These are phyloP conservation scores for Gambusia affinis DNA, from an alignment of 2,113 vertebrate species.

Conservation along the genomic window DNA sequence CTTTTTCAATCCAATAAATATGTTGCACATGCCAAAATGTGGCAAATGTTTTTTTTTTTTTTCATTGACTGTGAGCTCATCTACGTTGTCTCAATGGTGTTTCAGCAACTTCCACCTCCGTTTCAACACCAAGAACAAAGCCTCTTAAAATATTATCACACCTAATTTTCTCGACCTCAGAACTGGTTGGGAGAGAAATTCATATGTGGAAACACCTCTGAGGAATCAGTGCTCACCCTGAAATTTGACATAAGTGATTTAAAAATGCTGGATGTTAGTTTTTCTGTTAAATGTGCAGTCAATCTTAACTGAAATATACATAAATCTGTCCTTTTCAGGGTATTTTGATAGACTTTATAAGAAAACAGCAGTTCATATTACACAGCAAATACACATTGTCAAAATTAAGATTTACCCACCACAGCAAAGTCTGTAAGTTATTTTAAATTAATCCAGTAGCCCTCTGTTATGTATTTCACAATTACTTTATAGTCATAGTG, in stretches of 20 bases:
- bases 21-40: not conserved
- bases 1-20: not conserved
- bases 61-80: too few species aligned
- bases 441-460: not conserved
- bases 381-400: not conserved
- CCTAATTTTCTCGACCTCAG: not conserved
- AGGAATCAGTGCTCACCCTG: not conserved
- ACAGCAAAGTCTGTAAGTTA: not conserved
- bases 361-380: too few species aligned
- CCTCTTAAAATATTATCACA: not conserved
- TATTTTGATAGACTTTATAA: too few species aligned
- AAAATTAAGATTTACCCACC: not conserved
- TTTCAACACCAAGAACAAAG: not conserved
- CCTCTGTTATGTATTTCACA: not conserved
- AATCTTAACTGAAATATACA: too few species aligned
- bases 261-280: too few species aligned
- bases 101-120: not conserved
- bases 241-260: too few species aligned
- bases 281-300: too few species aligned
- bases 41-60: not conserved
- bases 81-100: not conserved
- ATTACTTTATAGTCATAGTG: not conserved
- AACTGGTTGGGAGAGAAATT: not conserved
- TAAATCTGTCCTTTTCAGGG: too few species aligned
- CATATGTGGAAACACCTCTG: not conserved